A percentile compares a stretch with the other conserved stretches of the same genome.
phyloP scores from a whole-genome alignment of 2,797 vertebrate genomes.

The Pseudopleuronectes americanus region DNA sequence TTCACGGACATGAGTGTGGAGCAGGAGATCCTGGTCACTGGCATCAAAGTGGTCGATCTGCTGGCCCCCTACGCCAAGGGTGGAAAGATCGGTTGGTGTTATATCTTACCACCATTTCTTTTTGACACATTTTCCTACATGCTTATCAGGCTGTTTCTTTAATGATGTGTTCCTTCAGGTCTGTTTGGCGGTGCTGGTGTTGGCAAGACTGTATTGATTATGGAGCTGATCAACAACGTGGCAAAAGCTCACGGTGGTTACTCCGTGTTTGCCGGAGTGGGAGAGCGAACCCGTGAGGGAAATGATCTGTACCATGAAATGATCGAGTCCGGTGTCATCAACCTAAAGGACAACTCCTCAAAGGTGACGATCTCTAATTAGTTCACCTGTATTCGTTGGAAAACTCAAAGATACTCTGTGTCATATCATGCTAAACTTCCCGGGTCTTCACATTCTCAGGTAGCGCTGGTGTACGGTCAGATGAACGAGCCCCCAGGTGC shows the following conservation, averaged over 20 bases:
- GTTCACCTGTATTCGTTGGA: no score
- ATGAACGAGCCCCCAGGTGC: slow-evolving; percentile 98
- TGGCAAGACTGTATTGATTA: slow-evolving; percentile 97
- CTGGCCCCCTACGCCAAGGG: slow-evolving; percentile 97
- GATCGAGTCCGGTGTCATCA: slow-evolving; percentile 99
- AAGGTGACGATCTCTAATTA: slow-evolving; percentile 82
- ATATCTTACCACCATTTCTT: no score
- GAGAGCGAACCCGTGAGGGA: slow-evolving; percentile 95
- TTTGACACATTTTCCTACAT: no score
- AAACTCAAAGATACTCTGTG: no score
- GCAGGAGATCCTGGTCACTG: slow-evolving; percentile 98
- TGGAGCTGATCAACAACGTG: slow-evolving; percentile 99
- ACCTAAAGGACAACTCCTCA: slow-evolving; percentile 95
- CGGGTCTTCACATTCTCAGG: slow-evolving; percentile 72
- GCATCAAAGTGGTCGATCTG: slow-evolving; percentile 97
- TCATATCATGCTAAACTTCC: neutral
- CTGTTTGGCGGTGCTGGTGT: slow-evolving; percentile 97
- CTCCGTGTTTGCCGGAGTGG: slow-evolving; percentile 97
- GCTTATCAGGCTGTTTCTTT: no score
- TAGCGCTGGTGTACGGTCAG: slow-evolving; percentile 96
- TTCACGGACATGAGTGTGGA: slow-evolving; percentile 98
- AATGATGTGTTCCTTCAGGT: slow-evolving; percentile 75
- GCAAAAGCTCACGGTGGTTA: slow-evolving; percentile 98
- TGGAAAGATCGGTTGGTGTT: slow-evolving; percentile 93
- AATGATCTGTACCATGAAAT: slow-evolving; percentile 99